Evolutionary conservation across 2,888 invertebrate genomes (phyloP), one percentile per base, ranked within the genome.

Genomic region (Agrochola circellaris): DNA sequence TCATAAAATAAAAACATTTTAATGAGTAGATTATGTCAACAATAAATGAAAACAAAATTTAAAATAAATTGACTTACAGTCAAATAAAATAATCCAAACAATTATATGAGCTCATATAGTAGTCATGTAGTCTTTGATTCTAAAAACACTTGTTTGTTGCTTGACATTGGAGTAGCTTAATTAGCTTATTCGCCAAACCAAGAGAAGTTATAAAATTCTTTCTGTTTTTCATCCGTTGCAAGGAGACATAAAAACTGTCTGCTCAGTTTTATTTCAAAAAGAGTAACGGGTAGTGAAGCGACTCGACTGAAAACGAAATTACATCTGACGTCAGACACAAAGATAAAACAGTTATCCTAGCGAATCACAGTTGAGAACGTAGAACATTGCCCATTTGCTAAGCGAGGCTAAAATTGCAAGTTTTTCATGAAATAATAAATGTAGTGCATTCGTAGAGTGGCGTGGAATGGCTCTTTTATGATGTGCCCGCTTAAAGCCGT

Each of bases 361-460:
- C 70, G 79, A 88, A 82, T 86, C 81, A 83, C 76, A 82, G 84
- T 79, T 86, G 83, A 87, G 85, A 88, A 90, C 87, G 84, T 83
- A 82, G 85, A 86, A 83, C 85, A 85, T 87, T 84, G 82, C 73
- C 76, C 86, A 85, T 88, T 87, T 87, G 85, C 82, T 76, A 81
- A 84, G 75, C 75, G 67, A 76, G 84, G 79, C 77, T 81, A 87
- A 88, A 89, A 85, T 81, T 82, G 75, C 83, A 83, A 89, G 87
- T 58, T 71, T 82, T 83, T 83, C 61, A 70, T 62, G 66, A 89
- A 90, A 91, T 91, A 90, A 91, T 91, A 90, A 91, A 92, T 90
- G 88, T 87, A 85, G 89, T 88, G 89, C 88, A 91, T 91, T 91
- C 91, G 85, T 80, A 74, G 86, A 89, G 87, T 85, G 81, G 86